Evolutionary conservation across 2,797 vertebrate species (phyloP).

Genomic region (Gobionotothen gibberifrons): DNA sequence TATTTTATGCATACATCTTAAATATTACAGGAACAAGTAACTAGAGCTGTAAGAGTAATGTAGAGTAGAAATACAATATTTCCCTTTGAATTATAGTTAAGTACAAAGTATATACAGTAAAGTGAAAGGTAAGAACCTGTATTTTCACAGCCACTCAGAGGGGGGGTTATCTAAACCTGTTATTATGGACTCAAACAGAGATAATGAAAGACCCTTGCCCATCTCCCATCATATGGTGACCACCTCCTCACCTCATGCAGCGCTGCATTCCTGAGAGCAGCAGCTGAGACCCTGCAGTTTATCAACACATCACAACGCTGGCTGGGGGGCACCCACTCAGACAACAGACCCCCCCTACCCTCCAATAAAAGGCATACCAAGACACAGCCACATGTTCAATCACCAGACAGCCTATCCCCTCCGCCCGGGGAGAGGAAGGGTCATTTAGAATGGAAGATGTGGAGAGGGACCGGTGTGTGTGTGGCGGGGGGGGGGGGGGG

Average conservation of each 20-base stretch:
- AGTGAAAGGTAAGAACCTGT: too few relatives aligned
- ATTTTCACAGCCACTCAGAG: constrained; percentile 25
- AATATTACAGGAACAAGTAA: too few relatives aligned
- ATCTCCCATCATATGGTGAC: constrained; percentile 15
- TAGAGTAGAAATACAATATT: too few relatives aligned
- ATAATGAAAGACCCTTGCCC: constrained; percentile 29
- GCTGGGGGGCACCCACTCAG: constrained; percentile 31
- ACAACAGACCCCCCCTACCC: constrained; percentile 3
- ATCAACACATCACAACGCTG: constrained; percentile 62
- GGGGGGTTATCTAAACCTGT: constrained; percentile 35
- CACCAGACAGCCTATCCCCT: constrained; percentile 43
- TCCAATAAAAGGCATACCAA: constrained; percentile 39
- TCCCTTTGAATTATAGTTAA: too few relatives aligned
- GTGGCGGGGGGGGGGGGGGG: background rate
- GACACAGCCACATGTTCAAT: constrained; percentile 62
- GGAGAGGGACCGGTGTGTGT: constrained; percentile 24
- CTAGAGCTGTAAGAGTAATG: too few relatives aligned
- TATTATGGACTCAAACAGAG: constrained; percentile 48
- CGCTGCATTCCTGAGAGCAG: constrained; percentile 44
- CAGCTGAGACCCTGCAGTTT: constrained; percentile 36
- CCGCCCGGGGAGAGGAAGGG: constrained; percentile 48
- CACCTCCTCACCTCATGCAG: constrained; percentile 3
- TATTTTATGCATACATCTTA: too few relatives aligned
- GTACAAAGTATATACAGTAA: too few relatives aligned
- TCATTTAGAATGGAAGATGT: constrained; percentile 51